Base-by-base conservation (phyloP, 2,888 invertebrate species). In the Rhodophaea formosa region DNA sequence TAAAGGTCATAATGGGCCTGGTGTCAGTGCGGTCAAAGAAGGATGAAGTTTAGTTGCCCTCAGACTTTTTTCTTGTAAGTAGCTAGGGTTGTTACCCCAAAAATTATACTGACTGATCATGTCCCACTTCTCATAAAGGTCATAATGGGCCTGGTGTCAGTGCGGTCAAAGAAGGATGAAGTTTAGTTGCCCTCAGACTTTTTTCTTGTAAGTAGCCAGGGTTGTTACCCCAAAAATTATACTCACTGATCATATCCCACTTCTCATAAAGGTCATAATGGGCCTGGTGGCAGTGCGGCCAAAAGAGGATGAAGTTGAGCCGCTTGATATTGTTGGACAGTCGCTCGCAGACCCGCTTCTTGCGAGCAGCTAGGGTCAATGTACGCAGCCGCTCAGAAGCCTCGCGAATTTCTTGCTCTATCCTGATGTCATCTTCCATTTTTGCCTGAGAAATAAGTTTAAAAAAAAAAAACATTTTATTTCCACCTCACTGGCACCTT, bases 201-300 rank as follows among this genome's bases (percentile, higher is more conserved):
- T 72, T 58, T 76, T 80, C 76, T 90, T 90, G 42, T 91, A 79
- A 0, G 86, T 84, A 0, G 88, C 86, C 1, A 83, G 68, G 0
- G 90, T 88, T 23, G 23, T 2, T 3, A 3, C 23, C 23, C 23
- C 3, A 5, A 23, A 3, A 5, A 23, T 7, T 5, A 12, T 15
- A 66, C 86, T 75, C 16, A 89, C 90, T 82, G 49, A 84, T 71
- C 32, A 64, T 58, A 61, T 90, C 89, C 90, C 88, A 89, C 52
- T 88, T 89, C 63, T 89, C 90, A 59, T 91, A 91, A 3, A 90
- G 61, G 54, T 89, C 90, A 62, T 77, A 82, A 58, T 90, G 90
- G 0, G 90, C 90, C 52, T 86, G 66, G 58, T 89, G 89, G 63
- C 84, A 82, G 47, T 86, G 85, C 0, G 91, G 91, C 86, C 87